phyloP scores from a whole-genome alignment of 92 coral and sea anemone genomes.

The Parazoanthus atlanticus region DNA sequence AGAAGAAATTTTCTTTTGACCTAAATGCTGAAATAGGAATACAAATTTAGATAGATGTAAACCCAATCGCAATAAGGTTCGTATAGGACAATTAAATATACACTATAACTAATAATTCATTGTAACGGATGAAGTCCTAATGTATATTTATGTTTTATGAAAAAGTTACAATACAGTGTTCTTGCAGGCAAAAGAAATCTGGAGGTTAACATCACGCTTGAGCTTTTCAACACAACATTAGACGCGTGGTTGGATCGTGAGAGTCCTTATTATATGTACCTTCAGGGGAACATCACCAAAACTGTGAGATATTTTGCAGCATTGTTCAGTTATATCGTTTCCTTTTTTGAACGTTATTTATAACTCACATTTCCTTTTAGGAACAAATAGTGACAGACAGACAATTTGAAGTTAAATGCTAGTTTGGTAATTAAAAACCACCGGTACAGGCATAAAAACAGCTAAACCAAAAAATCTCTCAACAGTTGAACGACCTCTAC shows the following conservation, averaged over 20 bases:
- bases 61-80: too few species aligned
- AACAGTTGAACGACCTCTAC: slow-evolving; percentile 4
- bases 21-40: too few species aligned
- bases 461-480: background rate
- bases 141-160: background rate
- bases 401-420: too few species aligned
- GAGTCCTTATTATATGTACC: background rate
- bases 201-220: slow-evolving; percentile 13
- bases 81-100: too few species aligned
- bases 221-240: background rate
- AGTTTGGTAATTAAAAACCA: too few species aligned
- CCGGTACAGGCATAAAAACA: background rate
- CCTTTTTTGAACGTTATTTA: too few species aligned
- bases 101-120: too few species aligned
- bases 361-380: too few species aligned
- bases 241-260: background rate
- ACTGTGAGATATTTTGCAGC: background rate
- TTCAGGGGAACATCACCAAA: slow-evolving; percentile 4
- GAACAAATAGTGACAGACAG: background rate
- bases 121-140: too few species aligned
- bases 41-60: too few species aligned
- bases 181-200: background rate
- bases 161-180: too few species aligned
- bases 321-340: background rate
- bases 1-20: too few species aligned